Evolutionary conservation across 2,888 invertebrate genomes (phyloP).

Genomic region (Nomada fucata): DNA sequence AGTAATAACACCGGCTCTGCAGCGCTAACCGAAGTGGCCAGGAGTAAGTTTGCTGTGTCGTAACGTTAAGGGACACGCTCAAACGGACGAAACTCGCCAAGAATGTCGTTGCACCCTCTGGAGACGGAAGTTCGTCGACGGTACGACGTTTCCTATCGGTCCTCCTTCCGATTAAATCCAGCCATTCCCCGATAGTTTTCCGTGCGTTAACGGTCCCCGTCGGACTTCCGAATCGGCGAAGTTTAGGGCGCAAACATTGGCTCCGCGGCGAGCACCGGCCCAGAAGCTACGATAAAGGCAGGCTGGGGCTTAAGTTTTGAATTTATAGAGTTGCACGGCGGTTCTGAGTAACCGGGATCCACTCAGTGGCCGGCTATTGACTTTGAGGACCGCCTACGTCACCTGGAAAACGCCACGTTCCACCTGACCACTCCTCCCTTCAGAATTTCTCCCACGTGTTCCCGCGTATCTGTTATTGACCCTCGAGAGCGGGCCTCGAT

Average conservation of each 20-base stretch:
- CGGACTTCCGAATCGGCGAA: constrained; percentile 44
- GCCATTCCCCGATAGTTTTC: constrained; percentile 28
- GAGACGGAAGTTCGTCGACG: not conserved
- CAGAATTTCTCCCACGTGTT: not conserved
- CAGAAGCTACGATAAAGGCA: constrained; percentile 42
- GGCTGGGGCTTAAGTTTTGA: constrained; percentile 64
- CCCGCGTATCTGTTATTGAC: constrained; percentile 25
- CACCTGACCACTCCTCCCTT: constrained; percentile 10
- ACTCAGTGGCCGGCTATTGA: constrained; percentile 47
- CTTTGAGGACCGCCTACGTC: constrained; percentile 49
- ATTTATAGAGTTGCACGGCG: constrained; percentile 66
- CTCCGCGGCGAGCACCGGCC: constrained; percentile 21
- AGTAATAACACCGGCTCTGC: not conserved
- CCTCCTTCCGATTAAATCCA: constrained; percentile 41
- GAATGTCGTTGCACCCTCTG: constrained; percentile 4
- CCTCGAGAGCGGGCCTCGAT: not conserved
- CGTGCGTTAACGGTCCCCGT: constrained; percentile 6
- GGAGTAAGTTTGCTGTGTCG: not conserved
- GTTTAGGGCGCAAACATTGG: constrained; percentile 60
- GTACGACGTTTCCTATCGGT: constrained; percentile 28
- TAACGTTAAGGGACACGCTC: not conserved
- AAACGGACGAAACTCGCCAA: constrained; percentile 12
- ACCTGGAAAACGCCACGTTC: not conserved
- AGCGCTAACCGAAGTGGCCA: not conserved
- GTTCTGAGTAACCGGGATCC: constrained; percentile 26